phyloP scores from a whole-genome alignment of 2,888 invertebrate species.

The Aplocera efformata region DNA sequence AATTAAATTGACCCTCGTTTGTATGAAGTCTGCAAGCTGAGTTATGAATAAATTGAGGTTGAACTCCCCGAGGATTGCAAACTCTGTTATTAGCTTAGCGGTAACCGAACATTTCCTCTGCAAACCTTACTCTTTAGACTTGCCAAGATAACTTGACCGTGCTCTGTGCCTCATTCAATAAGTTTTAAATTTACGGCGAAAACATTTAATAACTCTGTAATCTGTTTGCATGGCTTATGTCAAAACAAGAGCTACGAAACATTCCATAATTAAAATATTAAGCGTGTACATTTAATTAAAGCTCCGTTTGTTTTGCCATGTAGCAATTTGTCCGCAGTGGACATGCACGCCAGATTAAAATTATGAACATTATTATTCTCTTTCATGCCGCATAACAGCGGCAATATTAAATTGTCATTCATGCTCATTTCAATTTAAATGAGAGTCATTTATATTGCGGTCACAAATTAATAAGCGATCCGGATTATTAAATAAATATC shows the following conservation, averaged over 20 bases:
- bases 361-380: constrained; percentile 31
- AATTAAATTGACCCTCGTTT: constrained; percentile 21
- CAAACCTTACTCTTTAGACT: constrained; percentile 13
- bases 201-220: background rate
- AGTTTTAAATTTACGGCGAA: background rate
- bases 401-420: constrained; percentile 37
- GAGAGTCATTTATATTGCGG: constrained; percentile 35
- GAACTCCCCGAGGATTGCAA: constrained; percentile 42
- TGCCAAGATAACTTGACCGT: constrained; percentile 9
- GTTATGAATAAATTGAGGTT: constrained; percentile 41
- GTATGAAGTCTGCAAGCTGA: constrained; percentile 28
- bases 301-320: constrained; percentile 17
- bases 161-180: constrained; percentile 1
- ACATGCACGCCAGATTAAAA: constrained; percentile 28
- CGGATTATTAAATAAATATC: constrained; percentile 24
- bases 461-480: constrained; percentile 33
- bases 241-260: constrained; percentile 4
- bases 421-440: constrained; percentile 34
- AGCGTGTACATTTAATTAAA: constrained; percentile 12
- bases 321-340: constrained; percentile 27
- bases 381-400: constrained; percentile 31
- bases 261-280: constrained; percentile 7
- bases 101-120: constrained; percentile 39
- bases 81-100: constrained; percentile 62
- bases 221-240: background rate